Evolutionary conservation across 2,797 vertebrate genomes (phyloP).

Genomic region (Molossus molossus): DNA sequence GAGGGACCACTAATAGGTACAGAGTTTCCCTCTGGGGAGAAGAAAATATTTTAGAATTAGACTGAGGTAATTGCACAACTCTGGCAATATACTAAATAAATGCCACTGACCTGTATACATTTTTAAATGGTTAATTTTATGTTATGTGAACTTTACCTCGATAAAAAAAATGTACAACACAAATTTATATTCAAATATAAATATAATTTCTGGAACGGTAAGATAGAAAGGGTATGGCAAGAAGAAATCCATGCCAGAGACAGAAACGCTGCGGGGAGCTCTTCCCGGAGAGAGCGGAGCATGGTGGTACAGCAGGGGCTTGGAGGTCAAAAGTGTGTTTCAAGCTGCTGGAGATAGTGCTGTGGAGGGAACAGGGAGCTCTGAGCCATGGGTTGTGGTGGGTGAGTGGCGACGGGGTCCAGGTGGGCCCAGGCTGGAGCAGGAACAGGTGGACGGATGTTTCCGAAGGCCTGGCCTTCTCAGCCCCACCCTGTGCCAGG

Average conservation of each 20-base stretch:
- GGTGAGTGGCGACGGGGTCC: not conserved
- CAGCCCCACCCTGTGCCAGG: no score
- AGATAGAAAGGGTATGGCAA: not conserved
- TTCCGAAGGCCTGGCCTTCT: not conserved
- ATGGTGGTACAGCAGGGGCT: not conserved
- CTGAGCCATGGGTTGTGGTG: not conserved
- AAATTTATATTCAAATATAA: not conserved
- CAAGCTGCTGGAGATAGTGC: rapidly evolving
- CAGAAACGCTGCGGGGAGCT: not conserved
- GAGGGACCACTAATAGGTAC: rapidly evolving
- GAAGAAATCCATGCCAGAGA: not conserved
- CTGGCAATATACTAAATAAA: not conserved
- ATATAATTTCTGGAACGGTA: not conserved
- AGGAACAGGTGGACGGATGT: not conserved
- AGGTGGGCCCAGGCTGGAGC: not conserved
- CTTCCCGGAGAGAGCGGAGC: no score
- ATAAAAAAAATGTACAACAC: not conserved
- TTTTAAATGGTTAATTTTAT: not conserved
- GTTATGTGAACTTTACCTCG: not conserved
- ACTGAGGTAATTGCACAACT: not conserved
- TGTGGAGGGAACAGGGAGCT: not conserved
- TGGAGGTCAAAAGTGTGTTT: not conserved
- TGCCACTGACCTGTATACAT: no score
- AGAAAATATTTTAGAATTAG: not conserved
- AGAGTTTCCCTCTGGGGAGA: not conserved